Conservation (phyloP, 1,140 invertebrate species). For the Drosophila albomicans region DNA sequence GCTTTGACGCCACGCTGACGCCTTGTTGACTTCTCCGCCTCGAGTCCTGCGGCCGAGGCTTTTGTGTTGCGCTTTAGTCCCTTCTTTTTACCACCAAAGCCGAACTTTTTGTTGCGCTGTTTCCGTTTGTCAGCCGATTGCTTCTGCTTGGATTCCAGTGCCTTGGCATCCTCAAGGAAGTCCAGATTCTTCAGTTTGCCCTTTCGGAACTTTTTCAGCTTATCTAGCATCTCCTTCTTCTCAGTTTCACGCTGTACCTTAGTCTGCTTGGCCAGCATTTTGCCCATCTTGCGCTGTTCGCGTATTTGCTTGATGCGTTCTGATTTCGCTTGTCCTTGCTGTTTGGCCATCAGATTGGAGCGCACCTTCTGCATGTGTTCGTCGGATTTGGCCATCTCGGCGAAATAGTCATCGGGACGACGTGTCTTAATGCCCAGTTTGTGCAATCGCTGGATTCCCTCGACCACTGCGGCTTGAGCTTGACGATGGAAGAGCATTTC, state of each 20-base stretch:
- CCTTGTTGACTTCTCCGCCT: conserved; percentile 93
- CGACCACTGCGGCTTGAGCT: conserved; percentile 94
- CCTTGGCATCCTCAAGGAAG: conserved; percentile 91
- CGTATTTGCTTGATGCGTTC: conserved; percentile 96
- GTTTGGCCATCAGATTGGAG: conserved; percentile 93
- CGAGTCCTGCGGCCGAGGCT: conserved; percentile 91
- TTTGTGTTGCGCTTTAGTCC: conserved; percentile 95
- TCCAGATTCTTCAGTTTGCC: conserved; percentile 92
- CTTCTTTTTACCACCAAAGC: conserved; percentile 98
- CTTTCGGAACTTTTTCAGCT: conserved; percentile 94
- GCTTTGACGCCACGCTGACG: conserved; percentile 85
- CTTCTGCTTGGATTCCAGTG: conserved; percentile 85
- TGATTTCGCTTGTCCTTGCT: conserved; percentile 92
- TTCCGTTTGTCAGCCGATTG: conserved; percentile 87
- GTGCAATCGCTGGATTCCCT: conserved; percentile 91
- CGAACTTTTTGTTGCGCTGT: conserved; percentile 94
- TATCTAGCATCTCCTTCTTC: conserved; percentile 92
- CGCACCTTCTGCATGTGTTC: conserved; percentile 98
- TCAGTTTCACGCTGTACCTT: conserved; percentile 91
- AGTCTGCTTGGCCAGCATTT: conserved; percentile 92
- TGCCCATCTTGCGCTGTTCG: conserved; percentile 96
- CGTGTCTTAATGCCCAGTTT: conserved; percentile 91
- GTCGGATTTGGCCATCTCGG: conserved; percentile 99
- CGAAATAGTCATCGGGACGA: conserved; percentile 98
- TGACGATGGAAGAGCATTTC: conserved; percentile 96